phyloP scores from a whole-genome alignment of 37 sponge, comb jelly and placozoan genomes.

The Lycopodina hypogea region DNA sequence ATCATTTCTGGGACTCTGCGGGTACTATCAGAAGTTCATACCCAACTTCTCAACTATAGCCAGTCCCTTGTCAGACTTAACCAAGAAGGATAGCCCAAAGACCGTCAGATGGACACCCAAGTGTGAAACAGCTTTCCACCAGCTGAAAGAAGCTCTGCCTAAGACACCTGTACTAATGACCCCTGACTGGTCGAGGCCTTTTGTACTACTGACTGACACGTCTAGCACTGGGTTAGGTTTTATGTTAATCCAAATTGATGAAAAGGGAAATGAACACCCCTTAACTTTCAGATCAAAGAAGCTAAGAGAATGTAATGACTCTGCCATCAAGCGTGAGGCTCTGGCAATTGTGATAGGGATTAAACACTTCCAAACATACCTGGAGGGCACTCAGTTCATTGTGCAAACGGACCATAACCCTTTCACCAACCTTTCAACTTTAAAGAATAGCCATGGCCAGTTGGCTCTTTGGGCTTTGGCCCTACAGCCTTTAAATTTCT shows the following conservation, averaged over 20 bases:
- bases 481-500: no score
- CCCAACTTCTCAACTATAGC: slow-evolving; percentile 39
- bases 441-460: slow-evolving; percentile 34
- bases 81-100: slow-evolving; percentile 30
- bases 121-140: slow-evolving; percentile 37
- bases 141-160: slow-evolving; percentile 7
- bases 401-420: slow-evolving; percentile 56
- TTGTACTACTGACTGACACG: slow-evolving; percentile 56
- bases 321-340: slow-evolving; percentile 54
- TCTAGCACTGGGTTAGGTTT: slow-evolving; percentile 48
- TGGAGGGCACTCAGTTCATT: slow-evolving; percentile 30
- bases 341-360: slow-evolving; percentile 28
- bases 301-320: slow-evolving; percentile 37
- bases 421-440: slow-evolving; percentile 20
- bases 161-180: slow-evolving; percentile 31
- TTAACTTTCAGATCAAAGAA: slow-evolving; percentile 42
- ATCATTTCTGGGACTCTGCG: slow-evolving; percentile 62
- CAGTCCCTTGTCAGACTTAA: slow-evolving; percentile 44
- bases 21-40: slow-evolving; percentile 67
- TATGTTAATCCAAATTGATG: slow-evolving; percentile 43
- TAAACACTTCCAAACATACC: slow-evolving; percentile 39
- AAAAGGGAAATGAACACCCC: slow-evolving; percentile 33
- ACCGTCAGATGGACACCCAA: slow-evolving; percentile 34
- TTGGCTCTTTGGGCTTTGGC: slow-evolving; percentile 45
- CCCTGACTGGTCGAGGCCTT: slow-evolving; percentile 35